phyloP scores from a whole-genome alignment of 2,888 invertebrate species.

The Acleris sparsana region DNA sequence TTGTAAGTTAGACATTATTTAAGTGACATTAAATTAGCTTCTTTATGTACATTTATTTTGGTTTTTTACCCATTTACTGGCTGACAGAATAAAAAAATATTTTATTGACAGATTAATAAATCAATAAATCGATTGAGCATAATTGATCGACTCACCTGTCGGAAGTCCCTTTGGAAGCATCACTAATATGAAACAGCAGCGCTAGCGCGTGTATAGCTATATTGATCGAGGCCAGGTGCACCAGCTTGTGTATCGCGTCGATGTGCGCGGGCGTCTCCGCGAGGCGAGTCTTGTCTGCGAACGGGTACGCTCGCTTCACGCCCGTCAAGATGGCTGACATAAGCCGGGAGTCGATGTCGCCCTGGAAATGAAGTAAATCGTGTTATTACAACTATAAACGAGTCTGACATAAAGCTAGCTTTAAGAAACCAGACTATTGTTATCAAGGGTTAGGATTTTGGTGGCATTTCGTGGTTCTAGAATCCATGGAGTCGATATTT shows the following conservation, averaged over 20 bases:
- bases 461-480: no score
- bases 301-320: constrained; percentile 92
- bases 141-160: constrained; percentile 82
- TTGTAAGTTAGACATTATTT: no score
- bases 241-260: constrained; percentile 89
- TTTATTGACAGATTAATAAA: no score
- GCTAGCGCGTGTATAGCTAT: constrained; percentile 80
- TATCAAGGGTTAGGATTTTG: no score
- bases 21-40: no score
- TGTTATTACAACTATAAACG: not conserved
- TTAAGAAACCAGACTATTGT: no score
- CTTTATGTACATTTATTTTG: no score
- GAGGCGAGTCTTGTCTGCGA: constrained; percentile 85
- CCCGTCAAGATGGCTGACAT: constrained; percentile 91
- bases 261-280: constrained; percentile 84
- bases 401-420: no score
- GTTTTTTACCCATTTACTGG: no score
- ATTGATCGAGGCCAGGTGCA: constrained; percentile 88
- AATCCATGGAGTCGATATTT: no score
- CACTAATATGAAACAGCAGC: constrained; percentile 80
- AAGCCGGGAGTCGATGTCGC: constrained; percentile 90
- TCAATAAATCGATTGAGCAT: no score
- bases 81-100: no score
- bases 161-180: constrained; percentile 71
- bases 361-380: constrained; percentile 58